Conservation (phyloP, 1,140 invertebrate species). For the Nephotettix cincticeps region DNA sequence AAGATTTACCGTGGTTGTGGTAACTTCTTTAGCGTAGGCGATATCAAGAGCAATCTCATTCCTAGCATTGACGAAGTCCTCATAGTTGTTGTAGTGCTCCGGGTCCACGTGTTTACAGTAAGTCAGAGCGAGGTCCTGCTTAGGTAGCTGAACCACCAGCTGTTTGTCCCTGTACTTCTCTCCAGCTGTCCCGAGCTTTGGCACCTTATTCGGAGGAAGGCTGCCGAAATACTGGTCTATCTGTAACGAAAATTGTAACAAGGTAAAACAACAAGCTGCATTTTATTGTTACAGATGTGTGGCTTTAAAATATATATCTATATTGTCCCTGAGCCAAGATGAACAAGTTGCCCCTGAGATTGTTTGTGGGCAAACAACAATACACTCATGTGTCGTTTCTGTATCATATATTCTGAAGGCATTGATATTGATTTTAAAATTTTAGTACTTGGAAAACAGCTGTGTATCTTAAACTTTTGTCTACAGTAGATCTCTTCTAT, state of each 20-base stretch:
- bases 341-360: too few species aligned
- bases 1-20: conserved; percentile 51
- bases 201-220: conserved; percentile 75
- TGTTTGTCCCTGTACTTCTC: conserved; percentile 79
- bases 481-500: too few species aligned
- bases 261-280: too few species aligned
- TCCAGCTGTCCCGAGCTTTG: conserved; percentile 70
- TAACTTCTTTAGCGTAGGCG: conserved; percentile 66
- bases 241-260: conserved; percentile 47
- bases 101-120: conserved; percentile 86
- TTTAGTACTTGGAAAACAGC: too few species aligned
- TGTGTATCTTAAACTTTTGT: too few species aligned
- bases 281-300: too few species aligned
- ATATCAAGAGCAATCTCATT: conserved; percentile 96
- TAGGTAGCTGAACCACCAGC: conserved; percentile 86
- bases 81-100: conserved; percentile 71
- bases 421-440: too few species aligned
- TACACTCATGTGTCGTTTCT: too few species aligned
- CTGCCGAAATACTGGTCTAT: conserved; percentile 71
- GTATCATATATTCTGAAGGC: too few species aligned
- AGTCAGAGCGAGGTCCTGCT: conserved; percentile 88
- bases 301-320: too few species aligned
- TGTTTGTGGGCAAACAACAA: too few species aligned
- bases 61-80: conserved; percentile 87
- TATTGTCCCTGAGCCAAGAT: too few species aligned